Evolutionary conservation across 30 jellyfish, hydroid and myxozoan species (phyloP), one percentile per base, ranked within the genome.

Genomic region (Hydractinia echinata): DNA sequence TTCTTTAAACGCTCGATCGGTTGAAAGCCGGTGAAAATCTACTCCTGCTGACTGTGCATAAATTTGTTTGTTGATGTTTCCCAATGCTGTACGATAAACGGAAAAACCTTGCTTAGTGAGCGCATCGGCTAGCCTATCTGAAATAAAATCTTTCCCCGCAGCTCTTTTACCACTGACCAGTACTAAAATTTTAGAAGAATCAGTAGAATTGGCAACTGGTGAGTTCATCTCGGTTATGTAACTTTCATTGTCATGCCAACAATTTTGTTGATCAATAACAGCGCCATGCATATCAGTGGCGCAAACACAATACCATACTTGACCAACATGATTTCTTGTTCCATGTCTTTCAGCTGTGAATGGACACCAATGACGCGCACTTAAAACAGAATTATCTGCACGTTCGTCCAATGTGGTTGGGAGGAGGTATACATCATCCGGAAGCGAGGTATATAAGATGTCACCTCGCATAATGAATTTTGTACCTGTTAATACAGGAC

Each of bases 391-490:
- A 50, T 58, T 19, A 20, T 54, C 8, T n/a, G 9, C n/a, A 7
- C 10, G 10, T n/a, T 7, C 9, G 1, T 30, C 44, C 44, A 30
- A 30, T 9, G 51, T 52, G 67, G 81, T 71, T 19, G 81, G 81
- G 11, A 71, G 52, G 9, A 71, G 9, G 81, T 71, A 58, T 71
- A 71, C 50, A 19, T 71, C 81, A 15, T 71, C 81, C n/a, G 70
- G 81, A 7, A 71, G 9, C 10, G 81, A 54, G 8, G 81, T 71
- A 19, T 71, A 71, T 50, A 71, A 71, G 9, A 71, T 71, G 51
- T 71, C 81, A 7, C 81, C 81, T n/a, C 81, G 81, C 81, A 71
- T 71, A 15, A 71, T 71, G n/a, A 20, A 71, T 19, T 71, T 71
- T 9, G 52, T 52, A 7, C 81, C 81, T 15, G 44, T 52, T 7